A percentile compares a stretch with the other conserved stretches of the same genome.
Evolutionary conservation across 2,113 vertebrate species (phyloP).

Genomic region (Cheirogaleus medius): DNA sequence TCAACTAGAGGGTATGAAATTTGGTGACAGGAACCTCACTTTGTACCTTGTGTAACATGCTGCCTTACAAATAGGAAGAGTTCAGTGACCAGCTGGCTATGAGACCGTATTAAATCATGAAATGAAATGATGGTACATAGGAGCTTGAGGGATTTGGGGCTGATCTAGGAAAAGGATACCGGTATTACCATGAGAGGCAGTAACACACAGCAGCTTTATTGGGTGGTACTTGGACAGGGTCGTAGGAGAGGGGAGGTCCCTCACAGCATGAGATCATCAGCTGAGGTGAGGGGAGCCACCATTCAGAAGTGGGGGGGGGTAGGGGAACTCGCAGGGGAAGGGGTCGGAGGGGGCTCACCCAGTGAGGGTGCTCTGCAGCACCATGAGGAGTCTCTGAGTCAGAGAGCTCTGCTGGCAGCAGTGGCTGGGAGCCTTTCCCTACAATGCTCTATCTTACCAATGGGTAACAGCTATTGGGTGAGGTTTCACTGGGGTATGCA

Average conservation of each 20-base stretch:
- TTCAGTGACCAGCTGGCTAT: not conserved
- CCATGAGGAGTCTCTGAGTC: not conserved
- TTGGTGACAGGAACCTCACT: not conserved
- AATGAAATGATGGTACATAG: not conserved
- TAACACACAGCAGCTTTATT: not conserved
- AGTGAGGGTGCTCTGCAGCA: not conserved
- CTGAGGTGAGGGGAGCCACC: not conserved
- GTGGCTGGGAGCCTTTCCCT: not conserved
- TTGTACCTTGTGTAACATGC: not conserved
- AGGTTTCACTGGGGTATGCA: not conserved
- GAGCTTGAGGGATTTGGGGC: not conserved
- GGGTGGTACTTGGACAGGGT: not conserved
- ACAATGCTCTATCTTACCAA: not conserved
- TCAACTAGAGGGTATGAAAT: not conserved
- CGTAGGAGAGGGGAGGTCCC: not conserved
- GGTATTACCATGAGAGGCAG: not conserved
- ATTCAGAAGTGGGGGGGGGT: not conserved
- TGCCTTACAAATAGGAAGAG: not conserved
- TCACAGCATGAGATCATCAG: not conserved
- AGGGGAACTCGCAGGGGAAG: not conserved
- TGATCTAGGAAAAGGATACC: not conserved
- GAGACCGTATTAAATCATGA: not conserved
- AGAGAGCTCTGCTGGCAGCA: not conserved
- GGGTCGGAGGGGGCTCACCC: not conserved
- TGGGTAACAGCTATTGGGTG: not conserved